A percentile compares a stretch with the other conserved stretches of the same genome.
These are phyloP conservation scores for Ia io DNA, from an alignment of 2,113 vertebrate species.

Conservation along the genomic window DNA sequence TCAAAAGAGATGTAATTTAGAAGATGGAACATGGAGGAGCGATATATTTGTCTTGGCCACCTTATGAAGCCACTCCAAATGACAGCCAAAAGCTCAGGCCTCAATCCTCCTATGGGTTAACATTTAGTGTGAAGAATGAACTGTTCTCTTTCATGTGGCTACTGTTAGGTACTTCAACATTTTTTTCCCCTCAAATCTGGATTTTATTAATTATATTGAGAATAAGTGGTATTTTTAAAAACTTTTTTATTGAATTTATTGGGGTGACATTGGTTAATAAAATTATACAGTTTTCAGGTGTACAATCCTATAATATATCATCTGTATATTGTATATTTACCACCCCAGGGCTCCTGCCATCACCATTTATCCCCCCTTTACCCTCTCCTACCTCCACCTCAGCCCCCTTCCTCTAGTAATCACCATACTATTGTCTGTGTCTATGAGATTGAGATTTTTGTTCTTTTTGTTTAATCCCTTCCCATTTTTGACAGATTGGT, in stretches of 20 bases:
- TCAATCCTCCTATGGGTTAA: not conserved
- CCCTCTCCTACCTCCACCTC: not conserved
- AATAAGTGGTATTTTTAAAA: not conserved
- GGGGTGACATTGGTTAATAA: not conserved
- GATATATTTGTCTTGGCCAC: not conserved
- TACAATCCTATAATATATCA: not conserved
- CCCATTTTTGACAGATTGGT: not conserved
- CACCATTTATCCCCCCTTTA: not conserved
- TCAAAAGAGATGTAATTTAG: slow-evolving; percentile 3
- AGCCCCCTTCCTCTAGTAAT: not conserved
- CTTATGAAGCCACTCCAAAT: not conserved
- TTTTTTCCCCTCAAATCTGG: not conserved
- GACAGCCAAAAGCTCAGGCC: not conserved
- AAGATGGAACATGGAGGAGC: not conserved
- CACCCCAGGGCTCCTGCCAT: not conserved
- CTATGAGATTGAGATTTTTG: not conserved
- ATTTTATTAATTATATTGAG: not conserved
- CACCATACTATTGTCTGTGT: not conserved
- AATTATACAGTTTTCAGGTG: not conserved
- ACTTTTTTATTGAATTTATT: not conserved
- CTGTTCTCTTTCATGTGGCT: not conserved
- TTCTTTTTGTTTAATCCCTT: not conserved
- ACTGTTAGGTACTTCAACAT: not conserved
- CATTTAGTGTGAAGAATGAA: not conserved
- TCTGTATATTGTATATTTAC: not conserved